Evolutionary conservation across 1,140 invertebrate genomes (phyloP).

Genomic region (Apocrypta bakeri): DNA sequence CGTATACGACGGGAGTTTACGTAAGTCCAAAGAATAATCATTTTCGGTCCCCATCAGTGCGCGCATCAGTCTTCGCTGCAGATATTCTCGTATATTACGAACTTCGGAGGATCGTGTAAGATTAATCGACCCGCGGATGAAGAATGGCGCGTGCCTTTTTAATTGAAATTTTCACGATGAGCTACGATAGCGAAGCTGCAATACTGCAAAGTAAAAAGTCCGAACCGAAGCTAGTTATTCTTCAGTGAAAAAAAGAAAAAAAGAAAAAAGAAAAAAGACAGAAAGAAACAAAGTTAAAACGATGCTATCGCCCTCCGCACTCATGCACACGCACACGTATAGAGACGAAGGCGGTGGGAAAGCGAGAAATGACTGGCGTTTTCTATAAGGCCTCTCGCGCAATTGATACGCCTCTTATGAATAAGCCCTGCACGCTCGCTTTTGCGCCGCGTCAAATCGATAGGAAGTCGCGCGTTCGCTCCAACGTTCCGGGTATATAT

Average conservation of each 20-base stretch:
- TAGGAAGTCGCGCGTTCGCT: not conserved
- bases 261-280: not conserved
- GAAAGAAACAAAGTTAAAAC: too few relatives aligned
- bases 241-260: too few relatives aligned
- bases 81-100: too few relatives aligned
- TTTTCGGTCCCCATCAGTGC: not conserved
- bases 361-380: conserved; percentile 16
- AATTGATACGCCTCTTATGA: conserved; percentile 21
- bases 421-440: not conserved
- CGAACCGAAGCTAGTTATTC: too few relatives aligned
- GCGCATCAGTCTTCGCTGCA: too few relatives aligned
- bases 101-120: too few relatives aligned
- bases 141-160: too few relatives aligned
- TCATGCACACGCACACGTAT: not conserved
- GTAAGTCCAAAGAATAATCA: not conserved
- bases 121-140: too few relatives aligned
- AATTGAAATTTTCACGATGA: too few relatives aligned
- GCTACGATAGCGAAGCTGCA: too few relatives aligned
- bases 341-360: not conserved
- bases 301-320: too few relatives aligned
- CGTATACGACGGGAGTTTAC: not conserved
- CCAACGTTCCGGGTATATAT: conserved; percentile 2
- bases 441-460: conserved; percentile 1
- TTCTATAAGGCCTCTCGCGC: not conserved
- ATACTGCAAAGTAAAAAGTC: too few relatives aligned